A percentile compares a stretch with the other conserved stretches of the same genome.
These are phyloP conservation scores for Galbula dea DNA, from an alignment of 2,113 vertebrate species.

Conservation along the genomic window DNA sequence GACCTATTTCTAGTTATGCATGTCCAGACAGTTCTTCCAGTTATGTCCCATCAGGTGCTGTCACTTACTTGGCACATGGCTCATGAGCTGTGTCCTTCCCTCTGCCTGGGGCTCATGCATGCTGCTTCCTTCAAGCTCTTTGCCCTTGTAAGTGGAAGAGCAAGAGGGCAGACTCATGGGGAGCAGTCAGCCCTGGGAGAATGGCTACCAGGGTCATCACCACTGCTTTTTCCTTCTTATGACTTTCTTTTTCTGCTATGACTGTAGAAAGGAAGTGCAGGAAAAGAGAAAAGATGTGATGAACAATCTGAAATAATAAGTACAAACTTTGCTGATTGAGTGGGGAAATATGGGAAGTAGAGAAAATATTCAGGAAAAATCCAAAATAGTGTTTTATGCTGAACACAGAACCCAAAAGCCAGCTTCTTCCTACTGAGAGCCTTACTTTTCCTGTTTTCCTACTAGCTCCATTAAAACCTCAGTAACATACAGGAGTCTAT, in stretches of 20 bases:
- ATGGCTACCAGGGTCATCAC: not conserved
- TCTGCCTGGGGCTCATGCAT: not conserved
- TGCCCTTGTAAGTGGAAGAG: not conserved
- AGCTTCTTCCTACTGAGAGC: not conserved
- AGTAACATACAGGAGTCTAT: not conserved
- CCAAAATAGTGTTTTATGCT: not conserved
- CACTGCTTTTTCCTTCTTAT: not conserved
- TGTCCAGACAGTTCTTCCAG: not conserved
- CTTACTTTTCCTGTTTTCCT: not conserved
- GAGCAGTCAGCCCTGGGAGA: not conserved
- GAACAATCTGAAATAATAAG: not conserved
- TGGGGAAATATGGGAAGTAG: too few relatives aligned
- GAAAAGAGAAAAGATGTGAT: not conserved
- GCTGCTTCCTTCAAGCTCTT: not conserved
- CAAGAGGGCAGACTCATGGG: not conserved
- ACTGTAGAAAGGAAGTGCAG: not conserved
- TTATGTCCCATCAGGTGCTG: not conserved
- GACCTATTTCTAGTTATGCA: not conserved
- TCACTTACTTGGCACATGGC: not conserved
- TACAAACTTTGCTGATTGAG: not conserved
- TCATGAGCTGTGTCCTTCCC: not conserved
- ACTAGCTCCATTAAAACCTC: not conserved
- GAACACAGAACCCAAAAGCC: not conserved
- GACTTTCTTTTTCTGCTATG: not conserved
- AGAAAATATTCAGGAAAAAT: not conserved